These are phyloP conservation scores for Misgurnus anguillicaudatus DNA, from an alignment of 2,113 vertebrate genomes.

Conservation along the genomic window DNA sequence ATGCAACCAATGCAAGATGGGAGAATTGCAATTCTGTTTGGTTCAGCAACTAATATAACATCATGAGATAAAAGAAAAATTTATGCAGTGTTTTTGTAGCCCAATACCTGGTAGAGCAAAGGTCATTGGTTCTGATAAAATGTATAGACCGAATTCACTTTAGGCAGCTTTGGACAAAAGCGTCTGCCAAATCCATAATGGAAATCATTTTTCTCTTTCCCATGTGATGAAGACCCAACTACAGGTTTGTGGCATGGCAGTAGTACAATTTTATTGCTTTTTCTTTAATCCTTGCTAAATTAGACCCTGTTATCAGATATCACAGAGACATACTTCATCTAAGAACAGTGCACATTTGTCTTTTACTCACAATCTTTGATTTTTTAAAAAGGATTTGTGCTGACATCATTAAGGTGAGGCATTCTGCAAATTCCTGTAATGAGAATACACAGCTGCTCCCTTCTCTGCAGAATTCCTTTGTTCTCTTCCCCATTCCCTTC, in stretches of 20 bases:
- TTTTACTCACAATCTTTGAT: not conserved
- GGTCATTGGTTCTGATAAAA: no score
- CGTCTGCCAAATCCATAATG: no score
- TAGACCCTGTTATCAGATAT: constrained; percentile 21
- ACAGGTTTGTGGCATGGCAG: not conserved
- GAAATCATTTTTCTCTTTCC: no score
- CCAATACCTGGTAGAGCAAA: no score
- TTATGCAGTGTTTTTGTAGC: no score
- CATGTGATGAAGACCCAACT: not conserved
- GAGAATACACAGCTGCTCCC: constrained; percentile 24
- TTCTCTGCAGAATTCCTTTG: constrained; percentile 43
- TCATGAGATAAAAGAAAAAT: no score
- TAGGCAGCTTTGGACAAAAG: no score
- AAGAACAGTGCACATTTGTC: not conserved
- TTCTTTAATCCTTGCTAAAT: not conserved
- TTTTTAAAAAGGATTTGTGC: constrained; percentile 20
- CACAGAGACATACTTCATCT: constrained; percentile 6
- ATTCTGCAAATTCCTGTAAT: constrained; percentile 29
- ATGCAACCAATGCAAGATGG: no score
- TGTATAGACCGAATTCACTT: no score
- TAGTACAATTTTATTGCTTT: not conserved
- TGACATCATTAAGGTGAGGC: constrained; percentile 28
- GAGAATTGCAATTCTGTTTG: no score
- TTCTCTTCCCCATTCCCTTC: not conserved
- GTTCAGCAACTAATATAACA: no score